Base-by-base conservation (phyloP, 2,113 vertebrate species). In the Otolemur garnettii region DNA sequence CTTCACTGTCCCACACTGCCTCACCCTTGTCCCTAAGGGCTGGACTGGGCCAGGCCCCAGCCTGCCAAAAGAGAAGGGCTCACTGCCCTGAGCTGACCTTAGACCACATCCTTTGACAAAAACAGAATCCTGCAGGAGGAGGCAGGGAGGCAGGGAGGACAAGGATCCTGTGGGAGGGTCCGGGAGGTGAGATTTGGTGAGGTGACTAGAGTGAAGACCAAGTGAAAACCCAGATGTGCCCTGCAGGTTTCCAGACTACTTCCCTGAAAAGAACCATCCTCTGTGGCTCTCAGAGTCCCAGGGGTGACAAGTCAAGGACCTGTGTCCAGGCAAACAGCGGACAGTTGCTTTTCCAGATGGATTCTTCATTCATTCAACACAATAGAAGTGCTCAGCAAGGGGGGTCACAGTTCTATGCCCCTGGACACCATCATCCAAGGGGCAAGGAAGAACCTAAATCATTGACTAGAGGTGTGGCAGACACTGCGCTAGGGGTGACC, bases 321-420 rank as follows among this genome's bases (percentile, higher is more conserved):
- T 35, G 19, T 15, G 12, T 62, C 35, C 79, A 50, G 55, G 53
- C 62, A 33, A 7, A 21, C 24, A 79, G 81, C 21, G 30, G 55
- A 33, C 10, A 33, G 45, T 84, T 26, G 45, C 8, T 59, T 90
- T 80, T 57, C 59, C 19, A 59, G 4, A 57, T 5, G n/a, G n/a
- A 71, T 87, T 91, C 72, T 62, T 83, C 64, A 80, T 33, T 95
- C 81, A 62, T 50, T 89, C 33, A 72, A 64, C 59, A 77, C 28
- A n/a, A 19, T 75, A 45, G 38, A 38, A 33, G n/a, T 8, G 7
- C 53, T 75, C 33, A 4, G 22, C 14, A 11, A 50, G 28, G 18
- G 57, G 45, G 45, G 45, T 45, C 17, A 15, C 7, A 30, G 7
- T 30, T 30, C 35, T 19, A 17, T 8, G 12, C 19, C 42, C 5